Evolutionary conservation across 1,140 invertebrate genomes (phyloP), one percentile per base, ranked within the genome.

Genomic region (Arion vulgaris): DNA sequence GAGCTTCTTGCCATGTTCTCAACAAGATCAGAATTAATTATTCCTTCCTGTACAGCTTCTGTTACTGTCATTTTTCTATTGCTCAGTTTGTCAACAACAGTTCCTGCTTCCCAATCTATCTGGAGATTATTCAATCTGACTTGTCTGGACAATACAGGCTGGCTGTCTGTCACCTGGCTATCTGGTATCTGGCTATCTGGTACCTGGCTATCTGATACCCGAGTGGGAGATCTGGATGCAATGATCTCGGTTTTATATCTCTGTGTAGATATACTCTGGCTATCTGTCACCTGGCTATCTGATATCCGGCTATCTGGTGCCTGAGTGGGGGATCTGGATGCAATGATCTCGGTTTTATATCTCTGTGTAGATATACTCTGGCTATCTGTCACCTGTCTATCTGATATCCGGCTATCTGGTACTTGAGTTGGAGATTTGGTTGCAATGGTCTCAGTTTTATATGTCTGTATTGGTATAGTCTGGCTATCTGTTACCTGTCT

Each of bases 401-500:
- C n/a, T n/a, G n/a, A n/a, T n/a, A n/a, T n/a, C n/a, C n/a, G n/a
- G n/a, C n/a, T n/a, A n/a, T n/a, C n/a, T n/a, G n/a, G n/a, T n/a
- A n/a, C n/a, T 23, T 57, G 17, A 57, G 4, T 57, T 9, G 53
- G 53, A 19, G 23, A 57, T 57, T 23, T 2, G 5, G 26, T 57
- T 19, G 53, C 23, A n/a, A n/a, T 57, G 5, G 9, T n/a, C 53
- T n/a, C 53, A 57, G 53, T n/a, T 57, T 57, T n/a, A n/a, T n/a
- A 95, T 94, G 92, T 97, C 96, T 74, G 98, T 94, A 15, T 97
- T 93, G n/a, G n/a, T n/a, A n/a, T n/a, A n/a, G n/a, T n/a, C n/a
- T n/a, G n/a, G n/a, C n/a, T n/a, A n/a, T n/a, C n/a, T n/a, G n/a
- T n/a, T n/a, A n/a, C n/a, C n/a, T n/a, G n/a, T n/a, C n/a, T n/a